Conservation (phyloP, 23 tunicate species). For the Oikopleura vanhoeffeni region DNA sequence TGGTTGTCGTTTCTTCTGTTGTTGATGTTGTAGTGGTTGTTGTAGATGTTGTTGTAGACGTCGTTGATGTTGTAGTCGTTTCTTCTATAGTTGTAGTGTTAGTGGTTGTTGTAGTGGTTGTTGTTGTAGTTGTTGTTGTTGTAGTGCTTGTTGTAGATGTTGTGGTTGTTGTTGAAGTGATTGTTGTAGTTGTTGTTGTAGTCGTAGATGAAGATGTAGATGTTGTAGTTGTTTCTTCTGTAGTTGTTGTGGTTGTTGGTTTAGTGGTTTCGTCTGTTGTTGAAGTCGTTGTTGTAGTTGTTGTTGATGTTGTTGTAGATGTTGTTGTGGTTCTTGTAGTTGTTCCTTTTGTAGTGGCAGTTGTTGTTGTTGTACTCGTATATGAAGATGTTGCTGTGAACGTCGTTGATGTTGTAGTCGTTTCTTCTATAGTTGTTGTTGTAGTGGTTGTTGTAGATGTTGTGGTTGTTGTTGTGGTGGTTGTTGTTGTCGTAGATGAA, state of each 20-base stretch:
- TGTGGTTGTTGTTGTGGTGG: background rate
- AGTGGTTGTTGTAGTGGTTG: too few relatives aligned
- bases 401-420: background rate
- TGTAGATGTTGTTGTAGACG: background rate
- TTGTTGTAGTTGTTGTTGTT: background rate
- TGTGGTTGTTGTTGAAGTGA: too few relatives aligned
- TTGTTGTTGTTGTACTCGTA: background rate
- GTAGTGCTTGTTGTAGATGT: background rate
- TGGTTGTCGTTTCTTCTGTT: background rate
- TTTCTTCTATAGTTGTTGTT: too few relatives aligned
- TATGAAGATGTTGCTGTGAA: too few relatives aligned
- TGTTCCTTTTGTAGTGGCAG: background rate
- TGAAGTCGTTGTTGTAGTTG: background rate
- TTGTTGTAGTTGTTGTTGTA: too few relatives aligned
- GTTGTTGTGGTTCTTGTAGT: background rate
- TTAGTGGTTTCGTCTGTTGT: too few relatives aligned
- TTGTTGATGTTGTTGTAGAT: background rate
- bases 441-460: background rate
- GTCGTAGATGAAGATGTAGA: background rate
- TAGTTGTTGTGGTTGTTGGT: background rate
- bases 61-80: background rate
- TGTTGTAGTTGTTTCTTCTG: background rate
- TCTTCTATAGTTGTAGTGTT: too few relatives aligned
- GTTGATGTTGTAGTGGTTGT: background rate
- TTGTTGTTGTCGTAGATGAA: background rate